A percentile compares a stretch with the other conserved stretches of the same genome.
Conservation (phyloP, 2,888 invertebrate genomes). For the Pristionchus entomophagus region DNA sequence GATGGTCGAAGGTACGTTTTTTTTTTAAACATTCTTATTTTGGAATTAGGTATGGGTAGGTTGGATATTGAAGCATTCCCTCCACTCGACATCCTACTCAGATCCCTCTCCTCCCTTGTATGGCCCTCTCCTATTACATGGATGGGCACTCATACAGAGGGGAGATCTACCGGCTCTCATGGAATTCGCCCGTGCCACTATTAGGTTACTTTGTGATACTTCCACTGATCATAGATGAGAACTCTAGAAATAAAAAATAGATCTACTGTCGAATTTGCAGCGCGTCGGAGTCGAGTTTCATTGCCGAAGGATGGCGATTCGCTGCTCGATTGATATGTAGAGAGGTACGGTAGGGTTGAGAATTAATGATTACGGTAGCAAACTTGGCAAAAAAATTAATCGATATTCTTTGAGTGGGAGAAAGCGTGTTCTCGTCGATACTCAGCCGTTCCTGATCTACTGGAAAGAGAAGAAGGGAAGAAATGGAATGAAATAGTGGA, state of each 20-base stretch:
- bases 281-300: background rate
- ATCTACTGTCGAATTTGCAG: too few relatives aligned
- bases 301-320: conserved; percentile 17
- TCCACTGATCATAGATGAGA: background rate
- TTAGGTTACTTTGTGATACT: background rate
- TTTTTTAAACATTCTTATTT: too few relatives aligned
- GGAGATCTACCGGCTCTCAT: background rate
- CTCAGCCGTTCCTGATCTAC: background rate
- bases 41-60: background rate
- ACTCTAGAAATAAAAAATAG: too few relatives aligned
- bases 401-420: conserved; percentile 18
- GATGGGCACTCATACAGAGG: conserved; percentile 25
- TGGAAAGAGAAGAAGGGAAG: background rate
- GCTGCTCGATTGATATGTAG: background rate
- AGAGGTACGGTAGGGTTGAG: conserved; percentile 3
- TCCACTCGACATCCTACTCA: too few relatives aligned
- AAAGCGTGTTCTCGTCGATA: background rate
- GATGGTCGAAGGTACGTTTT: background rate
- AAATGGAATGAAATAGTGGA: background rate
- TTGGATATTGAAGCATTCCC: background rate
- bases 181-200: background rate
- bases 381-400: too few relatives aligned
- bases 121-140: conserved; percentile 22
- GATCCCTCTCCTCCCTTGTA: background rate
- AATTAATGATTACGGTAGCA: background rate